Evolutionary conservation across 2,113 vertebrate species (phyloP), one percentile per base, ranked within the genome.

Genomic region (Eolophus roseicapilla): DNA sequence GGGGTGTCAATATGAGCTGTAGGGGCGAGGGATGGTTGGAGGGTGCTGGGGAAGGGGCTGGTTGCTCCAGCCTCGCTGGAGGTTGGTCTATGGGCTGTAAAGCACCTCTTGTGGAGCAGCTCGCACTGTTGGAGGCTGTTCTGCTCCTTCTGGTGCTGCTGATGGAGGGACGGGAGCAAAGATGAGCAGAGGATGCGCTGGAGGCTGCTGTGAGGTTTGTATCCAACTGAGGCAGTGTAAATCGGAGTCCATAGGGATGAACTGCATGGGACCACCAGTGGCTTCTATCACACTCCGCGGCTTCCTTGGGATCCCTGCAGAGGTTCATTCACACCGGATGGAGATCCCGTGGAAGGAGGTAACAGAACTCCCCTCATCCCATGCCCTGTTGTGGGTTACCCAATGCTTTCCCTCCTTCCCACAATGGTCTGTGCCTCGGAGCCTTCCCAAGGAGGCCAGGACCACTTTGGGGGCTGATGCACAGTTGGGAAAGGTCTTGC

Each of bases 61-160:
- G 21, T 18, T 18, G 47, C 70, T 55, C 23, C 4, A 0, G 17
- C 20, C 21, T 4, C 0, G 0, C 6, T n/a, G 43, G 16, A 27
- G 19, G 20, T 50, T 6, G 8, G 16, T 46, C 28, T 63, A 2
- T 44, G 4, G 19, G 59, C 12, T 28, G 25, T 41, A 14, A 47
- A 79, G 73, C 55, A 0, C 5, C 3, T 64, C 60, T 33, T 35
- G 15, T 46, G 14, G 7, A 87, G 74, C 27, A 71, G 43, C 17
- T 44, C 6, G 3, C 0, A 3, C 11, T 8, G 2, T 7, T 7
- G 5, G 69, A 17, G 24, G 5, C 7, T 1, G 74, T 10, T 76
- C 78, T 60, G n/a, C 81, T 86, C 37, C 59, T 50, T 82, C 29
- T 50, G 46, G 4, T 12, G 44, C 33, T 77, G 21, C n/a, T 11